These are phyloP conservation scores for Drosophila macrospina DNA, from an alignment of 2,888 invertebrate genomes.

Conservation along the genomic window DNA sequence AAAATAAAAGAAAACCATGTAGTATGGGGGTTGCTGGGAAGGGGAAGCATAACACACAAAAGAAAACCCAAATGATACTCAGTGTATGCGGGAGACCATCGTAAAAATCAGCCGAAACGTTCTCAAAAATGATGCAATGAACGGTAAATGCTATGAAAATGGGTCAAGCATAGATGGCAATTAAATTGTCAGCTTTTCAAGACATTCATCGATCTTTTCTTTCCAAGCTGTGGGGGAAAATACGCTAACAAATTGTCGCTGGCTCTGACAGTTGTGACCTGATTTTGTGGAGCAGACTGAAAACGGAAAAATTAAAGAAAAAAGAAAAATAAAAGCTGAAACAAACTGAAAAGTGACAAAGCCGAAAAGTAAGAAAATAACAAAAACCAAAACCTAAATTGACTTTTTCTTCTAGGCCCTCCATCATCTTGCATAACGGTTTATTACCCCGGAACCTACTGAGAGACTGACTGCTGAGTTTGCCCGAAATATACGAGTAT, in stretches of 20 bases:
- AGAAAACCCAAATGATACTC: slow-evolving; percentile 26
- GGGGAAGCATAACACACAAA: slow-evolving; percentile 28
- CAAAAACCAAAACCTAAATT: not conserved
- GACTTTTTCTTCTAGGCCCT: slow-evolving; percentile 31
- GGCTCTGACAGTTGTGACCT: slow-evolving; percentile 51
- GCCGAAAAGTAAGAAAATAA: slow-evolving; percentile 17
- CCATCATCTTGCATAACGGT: slow-evolving; percentile 65
- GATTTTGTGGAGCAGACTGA: slow-evolving; percentile 30
- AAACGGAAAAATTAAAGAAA: slow-evolving; percentile 16
- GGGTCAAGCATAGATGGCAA: slow-evolving; percentile 64
- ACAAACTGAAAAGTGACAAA: slow-evolving; percentile 44
- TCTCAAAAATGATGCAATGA: slow-evolving; percentile 64
- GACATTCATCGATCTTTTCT: slow-evolving; percentile 59
- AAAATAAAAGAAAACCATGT: slow-evolving; percentile 11
- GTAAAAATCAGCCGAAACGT: slow-evolving; percentile 18
- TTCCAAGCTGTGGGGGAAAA: slow-evolving; percentile 29
- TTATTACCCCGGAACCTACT: slow-evolving; percentile 29
- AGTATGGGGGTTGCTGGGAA: no score
- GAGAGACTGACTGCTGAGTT: slow-evolving; percentile 52
- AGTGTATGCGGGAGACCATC: slow-evolving; percentile 50
- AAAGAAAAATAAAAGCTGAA: no score
- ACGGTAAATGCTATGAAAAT: slow-evolving; percentile 67
- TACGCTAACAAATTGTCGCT: slow-evolving; percentile 63
- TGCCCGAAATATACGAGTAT: slow-evolving; percentile 31
- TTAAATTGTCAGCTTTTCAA: slow-evolving; percentile 70